Conservation (phyloP, 2,888 invertebrate species). For the Desoria tigrina region DNA sequence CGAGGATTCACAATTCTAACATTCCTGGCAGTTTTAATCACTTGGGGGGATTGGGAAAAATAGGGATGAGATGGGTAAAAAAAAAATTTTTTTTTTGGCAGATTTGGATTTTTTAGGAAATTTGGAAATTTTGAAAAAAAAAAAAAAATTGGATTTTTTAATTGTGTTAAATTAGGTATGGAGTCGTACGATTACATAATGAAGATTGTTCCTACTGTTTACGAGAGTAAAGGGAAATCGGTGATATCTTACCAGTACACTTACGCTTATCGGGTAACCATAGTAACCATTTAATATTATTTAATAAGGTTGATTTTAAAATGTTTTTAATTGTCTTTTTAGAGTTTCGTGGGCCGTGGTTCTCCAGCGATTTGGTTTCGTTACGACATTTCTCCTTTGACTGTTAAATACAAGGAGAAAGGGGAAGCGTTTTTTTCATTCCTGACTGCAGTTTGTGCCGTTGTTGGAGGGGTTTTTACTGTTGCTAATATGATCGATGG, state of each 20-base stretch:
- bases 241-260: conserved; percentile 63
- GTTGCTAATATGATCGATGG: conserved; percentile 65
- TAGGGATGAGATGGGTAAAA: neutral
- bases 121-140: too few relatives aligned
- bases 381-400: conserved; percentile 64
- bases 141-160: too few relatives aligned
- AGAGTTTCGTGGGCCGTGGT: conserved; percentile 59
- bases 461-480: conserved; percentile 64
- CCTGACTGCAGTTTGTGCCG: conserved; percentile 63
- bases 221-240: conserved; percentile 57
- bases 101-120: too few relatives aligned
- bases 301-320: conserved; percentile 14
- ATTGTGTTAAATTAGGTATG: conserved; percentile 56
- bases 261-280: conserved; percentile 61
- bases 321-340: conserved; percentile 23
- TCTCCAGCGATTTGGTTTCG: conserved; percentile 63
- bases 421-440: conserved; percentile 63
- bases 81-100: too few relatives aligned
- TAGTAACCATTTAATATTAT: neutral
- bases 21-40: conserved; percentile 61
- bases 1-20: conserved; percentile 54
- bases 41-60: conserved; percentile 53
- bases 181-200: conserved; percentile 64
- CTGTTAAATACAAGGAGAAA: conserved; percentile 62
- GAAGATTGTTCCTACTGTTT: conserved; percentile 63